phyloP scores from a whole-genome alignment of 2,113 vertebrate genomes.

The Lepidothrix coronata region DNA sequence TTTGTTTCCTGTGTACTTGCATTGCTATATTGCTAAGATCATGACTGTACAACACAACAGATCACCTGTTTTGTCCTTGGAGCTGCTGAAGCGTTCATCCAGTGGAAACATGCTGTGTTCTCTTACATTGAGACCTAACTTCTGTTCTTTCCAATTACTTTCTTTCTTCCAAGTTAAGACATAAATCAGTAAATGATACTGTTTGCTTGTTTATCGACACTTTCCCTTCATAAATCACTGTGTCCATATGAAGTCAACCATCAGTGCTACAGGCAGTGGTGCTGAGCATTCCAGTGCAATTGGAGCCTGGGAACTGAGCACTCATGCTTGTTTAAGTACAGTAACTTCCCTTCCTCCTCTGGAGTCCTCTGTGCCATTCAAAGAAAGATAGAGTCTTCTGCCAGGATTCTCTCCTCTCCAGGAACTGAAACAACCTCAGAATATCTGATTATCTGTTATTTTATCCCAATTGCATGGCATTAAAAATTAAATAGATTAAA shows the following conservation, averaged over 20 bases:
- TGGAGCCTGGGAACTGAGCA: background rate
- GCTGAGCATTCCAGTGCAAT: rapidly evolving
- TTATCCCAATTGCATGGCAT: background rate
- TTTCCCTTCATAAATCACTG: background rate
- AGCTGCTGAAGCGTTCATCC: background rate
- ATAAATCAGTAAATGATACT: background rate
- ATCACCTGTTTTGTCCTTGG: background rate
- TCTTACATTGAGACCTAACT: background rate
- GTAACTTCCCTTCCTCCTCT: background rate
- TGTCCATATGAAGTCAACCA: background rate
- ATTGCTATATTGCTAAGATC: background rate
- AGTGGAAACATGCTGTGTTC: rapidly evolving
- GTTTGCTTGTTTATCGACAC: background rate
- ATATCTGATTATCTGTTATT: background rate
- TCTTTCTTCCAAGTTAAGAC: background rate
- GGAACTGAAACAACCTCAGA: background rate
- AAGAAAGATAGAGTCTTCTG: background rate
- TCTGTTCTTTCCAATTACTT: background rate
- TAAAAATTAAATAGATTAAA: too few species aligned
- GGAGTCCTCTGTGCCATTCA: background rate
- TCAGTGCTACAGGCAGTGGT: background rate
- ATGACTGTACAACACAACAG: background rate
- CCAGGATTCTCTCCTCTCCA: background rate
- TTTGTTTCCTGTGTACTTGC: background rate
- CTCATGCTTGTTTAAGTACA: background rate